phyloP scores from a whole-genome alignment of 1,140 invertebrate genomes.

The Ericerus pela region DNA sequence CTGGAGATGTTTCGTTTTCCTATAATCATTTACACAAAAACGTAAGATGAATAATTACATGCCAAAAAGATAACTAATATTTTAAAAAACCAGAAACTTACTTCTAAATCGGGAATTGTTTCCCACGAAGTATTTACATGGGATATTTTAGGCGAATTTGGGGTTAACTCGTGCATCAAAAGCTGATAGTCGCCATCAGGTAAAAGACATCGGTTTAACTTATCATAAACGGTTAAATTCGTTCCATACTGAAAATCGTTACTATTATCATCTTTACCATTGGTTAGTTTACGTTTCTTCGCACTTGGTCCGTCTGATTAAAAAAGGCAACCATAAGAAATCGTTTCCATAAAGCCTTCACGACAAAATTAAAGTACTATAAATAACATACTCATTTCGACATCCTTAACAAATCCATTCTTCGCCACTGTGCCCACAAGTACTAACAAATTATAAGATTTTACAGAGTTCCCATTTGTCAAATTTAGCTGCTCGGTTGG shows the following conservation, averaged over 20 bases:
- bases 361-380: background rate
- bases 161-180: slow-evolving; percentile 35
- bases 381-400: background rate
- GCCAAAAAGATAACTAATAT: background rate
- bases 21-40: background rate
- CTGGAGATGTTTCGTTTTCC: slow-evolving; percentile 6
- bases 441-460: slow-evolving; percentile 73
- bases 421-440: slow-evolving; percentile 44
- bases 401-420: slow-evolving; percentile 17
- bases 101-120: background rate
- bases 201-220: slow-evolving; percentile 68
- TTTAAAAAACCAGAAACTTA: background rate
- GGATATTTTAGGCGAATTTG: slow-evolving; percentile 1
- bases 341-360: slow-evolving; percentile 19
- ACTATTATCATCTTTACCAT: slow-evolving; percentile 35
- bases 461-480: slow-evolving; percentile 65
- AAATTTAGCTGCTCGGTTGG: slow-evolving; percentile 69
- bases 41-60: background rate
- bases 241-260: slow-evolving; percentile 54
- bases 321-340: slow-evolving; percentile 7
- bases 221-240: slow-evolving; percentile 79
- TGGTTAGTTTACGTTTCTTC: slow-evolving; percentile 40
- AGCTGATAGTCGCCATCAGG: slow-evolving; percentile 82
- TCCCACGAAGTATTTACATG: slow-evolving; percentile 1
- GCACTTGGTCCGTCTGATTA: slow-evolving; percentile 37